Base-by-base conservation (phyloP, 1,140 invertebrate species). In the Lordiphosa mommai region DNA sequence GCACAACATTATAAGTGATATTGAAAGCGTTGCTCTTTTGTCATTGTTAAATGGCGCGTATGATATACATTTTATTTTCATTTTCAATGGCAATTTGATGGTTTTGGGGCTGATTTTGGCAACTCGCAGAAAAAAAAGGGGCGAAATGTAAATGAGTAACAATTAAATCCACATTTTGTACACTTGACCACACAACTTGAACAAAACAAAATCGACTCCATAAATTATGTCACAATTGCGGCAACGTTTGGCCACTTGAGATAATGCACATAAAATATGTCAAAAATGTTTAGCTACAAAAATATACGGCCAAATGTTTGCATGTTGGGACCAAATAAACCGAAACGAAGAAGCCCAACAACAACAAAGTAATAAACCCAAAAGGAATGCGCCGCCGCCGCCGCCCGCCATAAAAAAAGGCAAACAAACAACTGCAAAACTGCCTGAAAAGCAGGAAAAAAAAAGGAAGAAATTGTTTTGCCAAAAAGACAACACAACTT, bases 21-120 rank as follows among this genome's bases (percentile, higher is more conserved):
- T 82, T 80, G 76, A 82, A 80, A 82, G 76, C 76, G 55, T 63
- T 80, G 60, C 69, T 67, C 65, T 82, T 76, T 44, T 67, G 66
- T 67, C 71, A 77, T 84, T 84, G 77, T 84, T 84, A 70, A 84
- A 84, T 84, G 72, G 79, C 69, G 77, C 77, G 77, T 72, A 84
- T 84, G 79, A 84, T 84, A 84, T 77, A 84, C 84, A 77, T 84
- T 84, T 77, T 58, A 61, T 69, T 77, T 84, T 84, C 72, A 50
- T 68, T 65, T 38, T 40, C 69, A 63, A 56, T 36, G 17, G 43
- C 41, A 49, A 50, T 64, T 56, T 55, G 50, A 16, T 13, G 16
- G 10, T 46, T 43, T 51, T 17, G 43, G 32, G 48, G 12, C 57
- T 32, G 38, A 58, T 58, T 44, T 40, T 36, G 38, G 44, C n/a